These are phyloP conservation scores for Hipparchia sbordonii DNA, from an alignment of 2,888 invertebrate genomes.

Conservation along the genomic window DNA sequence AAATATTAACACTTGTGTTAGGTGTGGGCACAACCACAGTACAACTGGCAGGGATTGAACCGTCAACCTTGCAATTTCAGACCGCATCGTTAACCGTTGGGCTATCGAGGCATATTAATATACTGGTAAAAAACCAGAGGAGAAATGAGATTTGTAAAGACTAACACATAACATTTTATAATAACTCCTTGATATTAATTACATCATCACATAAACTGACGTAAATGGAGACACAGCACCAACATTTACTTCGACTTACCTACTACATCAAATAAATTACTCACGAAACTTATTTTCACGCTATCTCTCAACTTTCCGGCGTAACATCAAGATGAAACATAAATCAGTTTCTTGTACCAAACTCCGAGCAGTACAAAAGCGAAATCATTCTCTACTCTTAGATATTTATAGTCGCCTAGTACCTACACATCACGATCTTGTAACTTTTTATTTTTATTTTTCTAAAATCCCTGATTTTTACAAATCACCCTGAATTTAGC, in stretches of 20 bases:
- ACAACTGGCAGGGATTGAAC: too few relatives aligned
- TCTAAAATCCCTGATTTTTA: too few relatives aligned
- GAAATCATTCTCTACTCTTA: slow-evolving; percentile 23
- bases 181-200: neutral
- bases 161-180: too few relatives aligned
- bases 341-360: slow-evolving; percentile 33
- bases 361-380: slow-evolving; percentile 23
- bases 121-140: too few relatives aligned
- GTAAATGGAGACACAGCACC: neutral
- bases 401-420: slow-evolving; percentile 26
- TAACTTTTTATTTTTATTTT: neutral
- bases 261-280: slow-evolving; percentile 14
- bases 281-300: slow-evolving; percentile 10
- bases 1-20: too few relatives aligned
- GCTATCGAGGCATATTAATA: too few relatives aligned
- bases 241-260: neutral
- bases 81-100: too few relatives aligned
- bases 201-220: neutral
- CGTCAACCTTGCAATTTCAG: too few relatives aligned
- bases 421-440: neutral
- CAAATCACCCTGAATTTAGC: too few relatives aligned
- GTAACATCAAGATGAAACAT: slow-evolving; percentile 31
- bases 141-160: too few relatives aligned
- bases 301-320: slow-evolving; percentile 21
- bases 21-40: too few relatives aligned